Evolutionary conservation across 1,140 invertebrate species (phyloP), one percentile per base, ranked within the genome.

Genomic region (Subanguina moxae): DNA sequence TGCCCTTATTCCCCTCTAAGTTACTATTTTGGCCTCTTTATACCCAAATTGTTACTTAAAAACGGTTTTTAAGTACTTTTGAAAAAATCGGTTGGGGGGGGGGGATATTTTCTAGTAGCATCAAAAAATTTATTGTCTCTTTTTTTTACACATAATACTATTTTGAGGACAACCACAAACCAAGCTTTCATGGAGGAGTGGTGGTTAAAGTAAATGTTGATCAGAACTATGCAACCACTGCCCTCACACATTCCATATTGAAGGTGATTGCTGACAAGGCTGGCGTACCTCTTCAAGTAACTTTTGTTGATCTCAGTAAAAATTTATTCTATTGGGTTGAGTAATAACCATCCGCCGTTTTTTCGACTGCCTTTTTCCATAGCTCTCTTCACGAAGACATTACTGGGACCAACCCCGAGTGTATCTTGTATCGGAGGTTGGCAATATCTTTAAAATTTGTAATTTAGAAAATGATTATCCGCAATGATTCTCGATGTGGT

Each of bases 121-220:
- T n/a, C n/a, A n/a, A n/a, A n/a, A n/a, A n/a, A n/a, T n/a, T n/a
- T n/a, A n/a, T n/a, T n/a, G n/a, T n/a, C n/a, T n/a, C n/a, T n/a
- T n/a, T 38, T 38, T 38, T 38, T 38, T 38, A 38, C 3, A 38
- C 32, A 3, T 7, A 52, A 52, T 8, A 3, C 3, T 15, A 7
- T 15, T 52, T 52, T 52, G 1, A 71, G 69, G 67, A 71, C 17
- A 57, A 84, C 43, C 84, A 85, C 64, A 78, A 67, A 63, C 78
- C 78, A 25, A 64, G 19, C 1, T 69, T 79, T 38, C 65, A 80
- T 58, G 67, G 68, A n/a, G 85, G 85, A 30, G 80, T 86, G 63
- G 85, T 86, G 17, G 68, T 86, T 1, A 86, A 86, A 75, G 82
- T 84, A 57, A 86, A 86, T 72, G 74, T 80, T n/a, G 86, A 86